Conservation (phyloP, 2,113 vertebrate species). For the Dinomys branickii region DNA sequence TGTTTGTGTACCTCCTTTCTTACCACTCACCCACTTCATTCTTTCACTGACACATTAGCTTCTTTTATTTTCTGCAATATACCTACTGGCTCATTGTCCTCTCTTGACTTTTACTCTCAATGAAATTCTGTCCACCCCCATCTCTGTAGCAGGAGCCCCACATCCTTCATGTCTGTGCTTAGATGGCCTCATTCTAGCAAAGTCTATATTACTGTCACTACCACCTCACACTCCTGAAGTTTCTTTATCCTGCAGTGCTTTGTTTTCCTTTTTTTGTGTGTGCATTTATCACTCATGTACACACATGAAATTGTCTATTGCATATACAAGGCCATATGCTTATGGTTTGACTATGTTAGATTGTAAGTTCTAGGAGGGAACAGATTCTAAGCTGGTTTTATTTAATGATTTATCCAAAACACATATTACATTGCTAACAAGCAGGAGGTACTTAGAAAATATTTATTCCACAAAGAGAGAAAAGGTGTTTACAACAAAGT, state of each 20-base stretch:
- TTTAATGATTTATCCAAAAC: neutral
- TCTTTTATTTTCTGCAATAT: neutral
- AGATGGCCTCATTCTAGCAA: neutral
- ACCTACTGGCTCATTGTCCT: neutral
- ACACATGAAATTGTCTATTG: neutral
- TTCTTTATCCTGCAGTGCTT: neutral
- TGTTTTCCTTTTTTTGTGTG: neutral
- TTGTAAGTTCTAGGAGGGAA: neutral
- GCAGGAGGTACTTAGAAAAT: neutral
- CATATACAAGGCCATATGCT: neutral
- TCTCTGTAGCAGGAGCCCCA: neutral
- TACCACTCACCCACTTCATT: neutral
- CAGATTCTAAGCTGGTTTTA: neutral
- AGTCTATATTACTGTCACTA: neutral
- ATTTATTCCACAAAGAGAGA: neutral
- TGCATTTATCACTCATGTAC: neutral
- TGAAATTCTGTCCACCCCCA: neutral
- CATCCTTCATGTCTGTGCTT: neutral
- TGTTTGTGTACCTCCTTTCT: neutral
- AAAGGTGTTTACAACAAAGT: neutral
- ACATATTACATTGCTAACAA: neutral
- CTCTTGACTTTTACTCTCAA: neutral
- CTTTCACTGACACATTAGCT: neutral
- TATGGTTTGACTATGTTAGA: neutral
- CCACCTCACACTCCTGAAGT: neutral